Percentiles rank a stretch among this genome's conserved stretches.
These are phyloP conservation scores for Taeniopygia guttata DNA, from an alignment of 2,797 vertebrate species.

Conservation along the genomic window DNA sequence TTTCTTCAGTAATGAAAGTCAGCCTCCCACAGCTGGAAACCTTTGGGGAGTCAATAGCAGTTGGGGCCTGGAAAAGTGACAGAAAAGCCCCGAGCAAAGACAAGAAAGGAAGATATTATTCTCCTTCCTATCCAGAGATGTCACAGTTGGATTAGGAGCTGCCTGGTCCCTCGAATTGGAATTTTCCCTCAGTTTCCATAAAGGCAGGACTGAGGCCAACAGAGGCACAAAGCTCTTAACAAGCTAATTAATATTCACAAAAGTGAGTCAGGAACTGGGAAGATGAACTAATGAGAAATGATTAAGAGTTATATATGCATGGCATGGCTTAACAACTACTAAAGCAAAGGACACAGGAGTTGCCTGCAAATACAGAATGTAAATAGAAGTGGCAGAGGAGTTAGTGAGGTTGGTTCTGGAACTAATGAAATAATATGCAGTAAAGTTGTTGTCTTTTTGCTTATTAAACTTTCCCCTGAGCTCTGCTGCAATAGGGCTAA, in stretches of 20 bases:
- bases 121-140: background rate
- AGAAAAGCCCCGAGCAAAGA: background rate
- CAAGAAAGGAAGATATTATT: background rate
- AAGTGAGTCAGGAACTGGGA: conserved; percentile 36
- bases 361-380: conserved; percentile 42
- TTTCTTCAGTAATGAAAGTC: background rate
- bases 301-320: conserved; percentile 65
- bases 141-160: background rate
- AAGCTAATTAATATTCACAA: conserved; percentile 53
- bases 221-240: conserved; percentile 1
- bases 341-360: conserved; percentile 43
- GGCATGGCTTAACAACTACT: conserved; percentile 38
- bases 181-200: background rate
- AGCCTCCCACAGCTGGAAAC: background rate
- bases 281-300: conserved; percentile 61
- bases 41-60: background rate
- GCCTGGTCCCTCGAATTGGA: background rate
- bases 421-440: conserved; percentile 40
- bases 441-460: conserved; percentile 44
- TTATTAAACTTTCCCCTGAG: conserved; percentile 45
- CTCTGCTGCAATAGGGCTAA: background rate
- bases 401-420: conserved; percentile 42
- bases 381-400: conserved; percentile 41
- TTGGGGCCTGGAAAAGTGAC: background rate
- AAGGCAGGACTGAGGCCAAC: background rate